A percentile compares a stretch with the other conserved stretches of the same genome.
Conservation (phyloP, 2,797 vertebrate species). For the Onychomys leucogaster region DNA sequence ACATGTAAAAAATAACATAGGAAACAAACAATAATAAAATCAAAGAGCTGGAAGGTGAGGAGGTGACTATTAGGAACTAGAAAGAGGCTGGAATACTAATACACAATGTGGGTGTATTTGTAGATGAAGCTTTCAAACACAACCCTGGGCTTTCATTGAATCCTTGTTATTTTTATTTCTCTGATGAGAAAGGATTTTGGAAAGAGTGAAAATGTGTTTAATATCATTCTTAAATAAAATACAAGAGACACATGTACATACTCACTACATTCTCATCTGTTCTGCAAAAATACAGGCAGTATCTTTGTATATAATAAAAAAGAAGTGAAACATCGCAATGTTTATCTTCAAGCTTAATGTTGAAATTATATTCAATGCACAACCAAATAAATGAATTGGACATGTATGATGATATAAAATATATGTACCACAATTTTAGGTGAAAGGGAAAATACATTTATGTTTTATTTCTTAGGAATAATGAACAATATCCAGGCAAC, state of each 20-base stretch:
- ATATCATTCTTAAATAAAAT: background rate
- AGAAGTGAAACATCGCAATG: background rate
- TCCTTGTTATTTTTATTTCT: background rate
- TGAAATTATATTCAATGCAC: background rate
- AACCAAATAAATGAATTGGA: too few species aligned
- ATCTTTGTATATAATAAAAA: background rate
- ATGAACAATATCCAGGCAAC: background rate
- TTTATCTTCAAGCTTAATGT: background rate
- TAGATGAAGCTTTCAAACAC: background rate
- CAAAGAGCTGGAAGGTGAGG: background rate
- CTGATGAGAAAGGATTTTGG: background rate
- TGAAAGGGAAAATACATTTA: background rate
- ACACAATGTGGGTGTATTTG: background rate
- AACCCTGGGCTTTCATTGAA: background rate
- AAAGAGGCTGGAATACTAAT: background rate
- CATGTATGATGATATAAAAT: background rate
- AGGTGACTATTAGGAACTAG: background rate
- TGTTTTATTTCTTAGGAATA: background rate
- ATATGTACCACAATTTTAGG: background rate
- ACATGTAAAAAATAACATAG: background rate
- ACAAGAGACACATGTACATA: background rate
- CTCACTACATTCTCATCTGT: background rate
- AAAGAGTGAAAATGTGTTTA: background rate
- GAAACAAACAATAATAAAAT: background rate
- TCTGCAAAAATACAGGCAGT: background rate